A percentile compares a stretch with the other conserved stretches of the same genome.
These are phyloP conservation scores for Cheilosia soror DNA, from an alignment of 2,888 invertebrate genomes.

Conservation along the genomic window DNA sequence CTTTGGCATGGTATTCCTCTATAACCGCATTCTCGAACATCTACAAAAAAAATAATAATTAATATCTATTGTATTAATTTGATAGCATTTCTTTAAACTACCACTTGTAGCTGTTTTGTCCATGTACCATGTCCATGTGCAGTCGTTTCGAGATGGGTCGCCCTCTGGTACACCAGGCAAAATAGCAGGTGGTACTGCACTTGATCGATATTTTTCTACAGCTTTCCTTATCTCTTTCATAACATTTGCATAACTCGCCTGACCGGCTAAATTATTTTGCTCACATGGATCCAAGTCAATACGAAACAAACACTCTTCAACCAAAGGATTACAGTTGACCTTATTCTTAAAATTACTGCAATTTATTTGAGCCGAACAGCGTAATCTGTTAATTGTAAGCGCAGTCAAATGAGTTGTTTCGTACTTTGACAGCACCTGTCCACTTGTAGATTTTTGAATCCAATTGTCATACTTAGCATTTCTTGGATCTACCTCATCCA, in stretches of 20 bases:
- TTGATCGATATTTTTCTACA: slow-evolving; percentile 83
- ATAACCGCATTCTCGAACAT: slow-evolving; percentile 5
- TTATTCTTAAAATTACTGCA: slow-evolving; percentile 72
- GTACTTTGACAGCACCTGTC: slow-evolving; percentile 76
- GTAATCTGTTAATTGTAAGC: slow-evolving; percentile 68
- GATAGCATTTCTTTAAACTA: background rate
- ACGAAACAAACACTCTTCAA: slow-evolving; percentile 84
- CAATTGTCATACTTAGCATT: slow-evolving; percentile 76
- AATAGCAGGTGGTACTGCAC: slow-evolving; percentile 82
- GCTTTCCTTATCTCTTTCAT: slow-evolving; percentile 82
- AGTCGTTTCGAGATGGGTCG: slow-evolving; percentile 85
- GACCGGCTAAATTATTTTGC: slow-evolving; percentile 79
- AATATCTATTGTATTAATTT: background rate
- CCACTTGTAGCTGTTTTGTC: slow-evolving; percentile 46
- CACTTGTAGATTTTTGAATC: slow-evolving; percentile 78
- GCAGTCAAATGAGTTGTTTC: slow-evolving; percentile 75
- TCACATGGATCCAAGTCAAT: slow-evolving; percentile 85
- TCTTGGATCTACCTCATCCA: slow-evolving; percentile 79
- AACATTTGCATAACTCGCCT: slow-evolving; percentile 62
- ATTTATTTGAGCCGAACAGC: slow-evolving; percentile 74
- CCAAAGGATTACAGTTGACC: slow-evolving; percentile 79
- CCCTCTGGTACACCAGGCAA: slow-evolving; percentile 84
- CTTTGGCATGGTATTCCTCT: slow-evolving; percentile 12
- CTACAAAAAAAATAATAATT: slow-evolving; percentile 2
- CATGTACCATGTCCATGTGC: slow-evolving; percentile 85